These are phyloP conservation scores for Drosophila neocordata DNA, from an alignment of 1,140 invertebrate genomes.

Conservation along the genomic window DNA sequence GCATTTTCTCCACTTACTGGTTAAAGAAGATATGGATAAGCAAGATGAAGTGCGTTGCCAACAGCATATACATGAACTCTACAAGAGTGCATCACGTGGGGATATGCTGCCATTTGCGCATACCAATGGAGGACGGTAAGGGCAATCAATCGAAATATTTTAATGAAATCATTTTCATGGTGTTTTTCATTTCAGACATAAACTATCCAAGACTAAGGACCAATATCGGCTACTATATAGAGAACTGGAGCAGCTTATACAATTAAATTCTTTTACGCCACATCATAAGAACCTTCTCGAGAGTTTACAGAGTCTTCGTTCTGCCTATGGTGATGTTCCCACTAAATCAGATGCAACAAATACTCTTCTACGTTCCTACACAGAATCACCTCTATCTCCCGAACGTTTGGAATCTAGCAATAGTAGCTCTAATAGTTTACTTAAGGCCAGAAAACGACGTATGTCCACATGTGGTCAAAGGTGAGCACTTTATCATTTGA, in stretches of 20 bases:
- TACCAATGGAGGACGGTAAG: conserved; percentile 84
- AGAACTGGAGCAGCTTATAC: conserved; percentile 93
- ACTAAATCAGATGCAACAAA: conserved; percentile 85
- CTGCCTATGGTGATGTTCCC: conserved; percentile 82
- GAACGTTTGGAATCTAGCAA: conserved; percentile 83
- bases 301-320: conserved; percentile 91
- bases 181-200: conserved; percentile 10
- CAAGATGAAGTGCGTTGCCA: conserved; percentile 95
- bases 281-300: conserved; percentile 91
- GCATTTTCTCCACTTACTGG: conserved; percentile 90
- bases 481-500: conserved; percentile 3
- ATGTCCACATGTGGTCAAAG: conserved; percentile 71
- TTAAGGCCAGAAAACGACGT: conserved; percentile 82
- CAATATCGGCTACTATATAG: conserved; percentile 95
- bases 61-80: conserved; percentile 92
- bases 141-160: neutral
- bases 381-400: conserved; percentile 92
- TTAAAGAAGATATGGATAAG: conserved; percentile 92
- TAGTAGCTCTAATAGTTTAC: conserved; percentile 70
- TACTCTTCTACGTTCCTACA: conserved; percentile 85
- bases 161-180: neutral
- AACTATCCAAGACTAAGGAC: conserved; percentile 87
- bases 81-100: conserved; percentile 92
- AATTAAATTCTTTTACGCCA: conserved; percentile 86
- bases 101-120: conserved; percentile 89